Conservation (phyloP, 2,797 vertebrate species). For the Falco rusticolus region DNA sequence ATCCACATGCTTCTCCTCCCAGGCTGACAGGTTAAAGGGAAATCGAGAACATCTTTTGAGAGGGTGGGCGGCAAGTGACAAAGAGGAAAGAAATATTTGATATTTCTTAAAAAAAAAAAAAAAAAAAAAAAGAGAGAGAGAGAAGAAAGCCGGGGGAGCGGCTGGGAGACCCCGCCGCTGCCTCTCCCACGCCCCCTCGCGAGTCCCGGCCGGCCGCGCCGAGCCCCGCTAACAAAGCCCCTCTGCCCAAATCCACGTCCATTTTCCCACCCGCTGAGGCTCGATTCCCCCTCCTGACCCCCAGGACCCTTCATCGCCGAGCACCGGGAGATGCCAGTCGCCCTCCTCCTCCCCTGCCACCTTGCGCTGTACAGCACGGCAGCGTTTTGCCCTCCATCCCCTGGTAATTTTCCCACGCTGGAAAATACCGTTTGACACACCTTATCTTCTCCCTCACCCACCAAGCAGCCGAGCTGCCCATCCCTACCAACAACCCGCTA, state of each 20-base stretch:
- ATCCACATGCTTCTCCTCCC: not conserved
- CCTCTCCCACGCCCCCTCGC: slow-evolving; percentile 50
- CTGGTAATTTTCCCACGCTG: not conserved
- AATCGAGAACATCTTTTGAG: not conserved
- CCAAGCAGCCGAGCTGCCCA: not conserved
- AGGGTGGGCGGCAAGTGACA: not conserved
- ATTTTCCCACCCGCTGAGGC: not conserved
- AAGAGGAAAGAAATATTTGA: not conserved
- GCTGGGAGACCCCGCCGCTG: not conserved
- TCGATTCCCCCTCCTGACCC: not conserved
- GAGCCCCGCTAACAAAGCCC: slow-evolving; percentile 67
- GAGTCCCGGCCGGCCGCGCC: not conserved
- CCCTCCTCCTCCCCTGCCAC: not conserved
- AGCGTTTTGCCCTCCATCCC: not conserved
- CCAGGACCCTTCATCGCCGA: not conserved
- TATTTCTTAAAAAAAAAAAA: not conserved
- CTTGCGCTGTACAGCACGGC: not conserved
- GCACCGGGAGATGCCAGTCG: not conserved
- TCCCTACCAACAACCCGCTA: slow-evolving; percentile 57
- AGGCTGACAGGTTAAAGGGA: not conserved
- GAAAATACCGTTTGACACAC: not conserved
- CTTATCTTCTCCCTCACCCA: not conserved
- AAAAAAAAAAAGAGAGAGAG: too few relatives aligned
- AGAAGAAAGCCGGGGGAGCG: not conserved
- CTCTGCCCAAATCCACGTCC: not conserved